Evolutionary conservation across 2,113 vertebrate species (phyloP).

Genomic region (Scomber japonicus): DNA sequence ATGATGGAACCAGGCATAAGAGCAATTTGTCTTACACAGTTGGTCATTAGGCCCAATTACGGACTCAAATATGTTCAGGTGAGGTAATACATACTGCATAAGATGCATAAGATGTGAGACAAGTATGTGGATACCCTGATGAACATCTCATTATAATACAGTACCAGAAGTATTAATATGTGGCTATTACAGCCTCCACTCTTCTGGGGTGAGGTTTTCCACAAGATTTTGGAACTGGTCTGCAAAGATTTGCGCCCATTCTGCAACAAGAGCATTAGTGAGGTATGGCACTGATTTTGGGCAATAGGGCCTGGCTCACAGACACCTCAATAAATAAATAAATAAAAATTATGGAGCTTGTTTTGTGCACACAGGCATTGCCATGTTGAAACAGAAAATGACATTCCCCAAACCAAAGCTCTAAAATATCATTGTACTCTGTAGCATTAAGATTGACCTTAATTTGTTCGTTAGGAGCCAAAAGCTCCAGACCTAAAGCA

Average conservation of each 20-base stretch:
- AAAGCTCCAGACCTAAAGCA: too few relatives aligned
- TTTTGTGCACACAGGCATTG: not conserved
- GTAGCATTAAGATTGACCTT: too few relatives aligned
- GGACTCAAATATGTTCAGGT: not conserved
- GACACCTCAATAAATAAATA: too few relatives aligned
- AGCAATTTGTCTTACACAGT: conserved; percentile 1
- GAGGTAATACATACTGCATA: not conserved
- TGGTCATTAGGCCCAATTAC: too few relatives aligned
- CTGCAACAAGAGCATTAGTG: conserved; percentile 16
- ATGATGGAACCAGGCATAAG: not conserved
- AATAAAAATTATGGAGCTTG: not conserved
- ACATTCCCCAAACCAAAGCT: too few relatives aligned
- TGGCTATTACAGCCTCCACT: not conserved
- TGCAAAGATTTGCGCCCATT: conserved; percentile 12
- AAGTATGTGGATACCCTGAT: not conserved
- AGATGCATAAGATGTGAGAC: too few relatives aligned
- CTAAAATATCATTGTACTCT: too few relatives aligned
- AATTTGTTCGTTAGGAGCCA: too few relatives aligned
- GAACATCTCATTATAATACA: not conserved
- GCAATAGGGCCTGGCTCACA: not conserved
- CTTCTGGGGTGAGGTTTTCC: conserved; percentile 18
- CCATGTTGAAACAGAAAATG: too few relatives aligned
- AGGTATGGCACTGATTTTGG: not conserved
- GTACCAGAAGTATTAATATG: not conserved
- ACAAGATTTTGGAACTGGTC: not conserved